phyloP scores from a whole-genome alignment of 2,888 invertebrate species.

The Drosophila parthenogenetica region DNA sequence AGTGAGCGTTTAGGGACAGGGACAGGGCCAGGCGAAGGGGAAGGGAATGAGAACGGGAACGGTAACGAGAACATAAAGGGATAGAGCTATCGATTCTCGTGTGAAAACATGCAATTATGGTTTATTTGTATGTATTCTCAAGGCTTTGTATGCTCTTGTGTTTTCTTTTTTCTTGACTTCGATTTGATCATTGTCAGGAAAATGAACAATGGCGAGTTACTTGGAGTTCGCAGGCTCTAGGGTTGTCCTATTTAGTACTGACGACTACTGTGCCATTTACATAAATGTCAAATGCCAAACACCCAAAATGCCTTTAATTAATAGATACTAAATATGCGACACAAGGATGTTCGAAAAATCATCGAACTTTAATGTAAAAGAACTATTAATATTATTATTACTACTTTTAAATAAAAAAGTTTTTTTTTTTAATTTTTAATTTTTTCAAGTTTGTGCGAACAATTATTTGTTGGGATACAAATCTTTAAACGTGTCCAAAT shows the following conservation, averaged over 20 bases:
- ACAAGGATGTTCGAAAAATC: no score
- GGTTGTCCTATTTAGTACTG: background rate
- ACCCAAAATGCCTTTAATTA: background rate
- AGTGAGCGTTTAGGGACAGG: background rate
- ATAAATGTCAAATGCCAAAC: background rate
- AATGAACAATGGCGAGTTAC: background rate
- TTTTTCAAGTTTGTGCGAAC: no score
- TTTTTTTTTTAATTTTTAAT: no score
- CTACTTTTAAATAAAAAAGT: no score
- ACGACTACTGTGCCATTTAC: slow-evolving; percentile 1
- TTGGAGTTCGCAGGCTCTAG: background rate
- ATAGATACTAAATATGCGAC: no score
- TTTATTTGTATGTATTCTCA: slow-evolving; percentile 65
- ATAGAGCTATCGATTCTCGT: slow-evolving; percentile 74
- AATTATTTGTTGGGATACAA: no score
- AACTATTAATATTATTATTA: no score
- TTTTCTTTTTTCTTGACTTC: slow-evolving; percentile 2
- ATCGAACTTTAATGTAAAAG: no score
- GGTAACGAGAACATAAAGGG: background rate
- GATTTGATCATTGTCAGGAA: slow-evolving; percentile 10
- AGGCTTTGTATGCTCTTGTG: slow-evolving; percentile 7
- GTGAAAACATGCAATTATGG: slow-evolving; percentile 83
- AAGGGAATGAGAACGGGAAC: background rate
- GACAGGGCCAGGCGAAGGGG: background rate
- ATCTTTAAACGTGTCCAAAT: no score